These are phyloP conservation scores for Sebastes minor DNA, from an alignment of 2,797 vertebrate genomes.

Conservation along the genomic window DNA sequence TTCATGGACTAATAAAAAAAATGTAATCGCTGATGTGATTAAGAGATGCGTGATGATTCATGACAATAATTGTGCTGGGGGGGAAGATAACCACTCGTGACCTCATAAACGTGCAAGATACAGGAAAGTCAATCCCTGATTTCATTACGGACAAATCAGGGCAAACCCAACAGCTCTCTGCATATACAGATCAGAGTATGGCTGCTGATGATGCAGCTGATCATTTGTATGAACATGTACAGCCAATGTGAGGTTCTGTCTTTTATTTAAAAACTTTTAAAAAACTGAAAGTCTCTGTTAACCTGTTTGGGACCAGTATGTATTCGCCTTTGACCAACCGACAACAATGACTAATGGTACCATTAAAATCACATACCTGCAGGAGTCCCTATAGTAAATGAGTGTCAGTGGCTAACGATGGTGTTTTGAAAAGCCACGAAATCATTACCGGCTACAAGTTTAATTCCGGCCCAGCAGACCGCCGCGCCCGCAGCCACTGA, in stretches of 20 bases:
- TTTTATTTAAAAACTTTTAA: slow-evolving; percentile 12
- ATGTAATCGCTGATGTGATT: slow-evolving; percentile 76
- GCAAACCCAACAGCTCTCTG: slow-evolving; percentile 19
- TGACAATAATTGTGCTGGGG: slow-evolving; percentile 70
- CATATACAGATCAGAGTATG: slow-evolving; percentile 27
- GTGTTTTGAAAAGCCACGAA: slow-evolving; percentile 50
- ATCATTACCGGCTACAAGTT: slow-evolving; percentile 57
- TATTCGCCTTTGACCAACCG: slow-evolving; percentile 57
- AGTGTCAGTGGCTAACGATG: slow-evolving; percentile 51
- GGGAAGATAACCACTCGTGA: slow-evolving; percentile 56
- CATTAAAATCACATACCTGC: slow-evolving; percentile 78
- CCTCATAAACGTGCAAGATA: slow-evolving; percentile 59
- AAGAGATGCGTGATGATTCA: slow-evolving; percentile 75
- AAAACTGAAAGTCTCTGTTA: slow-evolving; percentile 16
- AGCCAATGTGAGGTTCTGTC: not conserved
- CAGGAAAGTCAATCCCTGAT: slow-evolving; percentile 56
- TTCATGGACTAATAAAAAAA: slow-evolving; percentile 69
- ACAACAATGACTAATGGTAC: slow-evolving; percentile 69
- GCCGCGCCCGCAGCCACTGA: slow-evolving; percentile 27
- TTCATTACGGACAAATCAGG: slow-evolving; percentile 65
- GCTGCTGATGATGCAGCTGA: not conserved
- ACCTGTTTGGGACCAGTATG: slow-evolving; percentile 26
- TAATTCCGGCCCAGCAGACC: slow-evolving; percentile 44
- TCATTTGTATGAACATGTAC: not conserved
- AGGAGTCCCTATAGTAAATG: slow-evolving; percentile 66